Base-by-base conservation (phyloP, 2,888 invertebrate genomes). In the Patella ulyssiponensis region DNA sequence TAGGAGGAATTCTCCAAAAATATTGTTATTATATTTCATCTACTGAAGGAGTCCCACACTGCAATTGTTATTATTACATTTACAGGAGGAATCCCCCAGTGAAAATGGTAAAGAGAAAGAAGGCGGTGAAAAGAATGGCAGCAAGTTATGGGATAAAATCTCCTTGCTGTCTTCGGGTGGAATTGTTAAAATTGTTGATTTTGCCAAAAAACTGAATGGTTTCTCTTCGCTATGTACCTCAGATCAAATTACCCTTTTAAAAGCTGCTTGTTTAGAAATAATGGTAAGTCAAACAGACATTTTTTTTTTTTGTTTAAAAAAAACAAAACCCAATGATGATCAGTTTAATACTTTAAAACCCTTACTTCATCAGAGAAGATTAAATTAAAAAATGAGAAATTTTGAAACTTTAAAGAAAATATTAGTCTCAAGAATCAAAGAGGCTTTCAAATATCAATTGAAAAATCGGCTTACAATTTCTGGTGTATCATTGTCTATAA, bases 251-350 rank as follows among this genome's bases (percentile, higher is more conserved):
- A 90, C 89, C 9, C 80, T 91, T 73, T 83, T 91, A 69, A 91
- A 91, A 83, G 89, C 90, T 83, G 89, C 91, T n/a, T 91, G 90
- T 84, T 85, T 91, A 80, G 91, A 91, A 85, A 90, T 91, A 44
- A 88, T 91, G 88, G 91, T 91, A 79, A 82, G 88, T 81, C 17
- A 7, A 44, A 44, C 14, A 23, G 23, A 0, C 17, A 11, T 20
- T 17, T 71, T 71, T 23, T 4, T 33, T 0, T n/a, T n/a, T n/a
- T n/a, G n/a, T n/a, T n/a, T n/a, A n/a, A 44, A 44, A 44, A 9
- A 44, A 44, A 44, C 7, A n/a, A n/a, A n/a, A n/a, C 33, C 33
- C 33, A 44, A 44, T 44, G 9, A 44, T 44, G 7, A 44, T 9
- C 44, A 1, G 44, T 1, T 44, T 44, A 9, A 44, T 44, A 44